Evolutionary conservation across 1,140 invertebrate species (phyloP), one percentile per base, ranked within the genome.

Genomic region (Lasioglossum albipes): DNA sequence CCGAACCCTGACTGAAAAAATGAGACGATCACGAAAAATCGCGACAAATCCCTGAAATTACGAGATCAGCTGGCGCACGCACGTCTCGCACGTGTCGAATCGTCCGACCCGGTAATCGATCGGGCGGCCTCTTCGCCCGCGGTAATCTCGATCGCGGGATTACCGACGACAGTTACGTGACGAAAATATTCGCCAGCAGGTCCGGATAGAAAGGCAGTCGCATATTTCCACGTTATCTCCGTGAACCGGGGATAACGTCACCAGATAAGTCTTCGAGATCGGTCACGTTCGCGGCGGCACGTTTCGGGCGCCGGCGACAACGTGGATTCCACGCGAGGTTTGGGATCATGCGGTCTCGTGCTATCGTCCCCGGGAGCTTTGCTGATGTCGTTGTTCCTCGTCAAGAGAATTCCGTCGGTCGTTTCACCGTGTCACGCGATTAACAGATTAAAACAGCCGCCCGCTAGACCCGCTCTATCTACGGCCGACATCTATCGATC

Each of bases 141-240:
- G 18, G 1, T 4, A 42, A 41, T 20, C 31, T 7, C 49, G 7
- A 22, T 36, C n/a, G n/a, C 5, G 6, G 42, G 65, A 22, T 12
- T 49, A 41, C 22, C 45, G 52, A 41, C 7, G n/a, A 65, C 18
- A 12, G 16, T 31, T 36, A 6, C 36, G 18, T 20, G 36, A 7
- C 31, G 18, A 65, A 71, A 78, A 52, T 27, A 31, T 69, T 52
- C 13, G 22, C 22, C 41, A 10, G 45, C 0, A n/a, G 36, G 31
- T 2, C 27, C 0, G 2, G 41, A 10, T 9, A 20, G 71, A 70
- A 41, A 81, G 62, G 66, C 70, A 75, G 66, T 12, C 79, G 52
- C 66, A 85, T 85, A 86, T 75, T 85, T 71, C 42, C 49, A 36
- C 62, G 84, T 79, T 86, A 85, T 85, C 84, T 75, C 42, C 52